Base-by-base conservation (phyloP, 2,797 vertebrate species). In the Heliangelus exortis region DNA sequence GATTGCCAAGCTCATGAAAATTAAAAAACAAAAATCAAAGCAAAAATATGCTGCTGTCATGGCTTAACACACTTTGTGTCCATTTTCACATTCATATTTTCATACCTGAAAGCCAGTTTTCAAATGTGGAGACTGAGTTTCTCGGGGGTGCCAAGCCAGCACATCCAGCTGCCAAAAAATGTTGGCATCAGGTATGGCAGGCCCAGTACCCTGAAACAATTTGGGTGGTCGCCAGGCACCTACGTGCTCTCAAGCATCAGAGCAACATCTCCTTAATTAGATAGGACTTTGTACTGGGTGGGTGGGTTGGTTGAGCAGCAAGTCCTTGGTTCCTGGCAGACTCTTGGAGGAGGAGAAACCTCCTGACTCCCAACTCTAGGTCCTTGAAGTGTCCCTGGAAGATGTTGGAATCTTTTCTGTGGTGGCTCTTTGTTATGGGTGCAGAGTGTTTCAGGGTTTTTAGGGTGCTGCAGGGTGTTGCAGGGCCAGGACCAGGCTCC, bases 391-490 rank as follows among this genome's bases (percentile, higher is more conserved):
- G 31, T 45, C 9, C 12, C 33, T 88, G 76, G 74, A 23, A 48
- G 67, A 4, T 43, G 29, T 47, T 0, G 7, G 16, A 69, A 9
- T 8, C 4, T 47, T 65, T 21, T 20, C 15, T 43, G 45, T 13
- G 51, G 14, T 39, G 26, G 6, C 15, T 9, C 15, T 58, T 55
- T 0, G 1, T 43, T 19, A 15, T 0, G 2, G 20, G 10, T 19
- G 15, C 36, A 48, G 31, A 0, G 1, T 39, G 39, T 14, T 41
- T 5, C 39, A 39, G 10, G 39, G 39, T 39, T 10, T 39, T 39
- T 33, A 33, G 33, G 33, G 36, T 36, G 36, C 11, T 18, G 13
- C 34, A 53, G 33, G 0, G 1, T 41, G 54, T 48, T 3, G 1
- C 2, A 4, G 41, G 41, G 41, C 54, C 12, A 10, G 50, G 29